These are phyloP conservation scores for Spea hammondii DNA, from an alignment of 2,797 vertebrate genomes.

Conservation along the genomic window DNA sequence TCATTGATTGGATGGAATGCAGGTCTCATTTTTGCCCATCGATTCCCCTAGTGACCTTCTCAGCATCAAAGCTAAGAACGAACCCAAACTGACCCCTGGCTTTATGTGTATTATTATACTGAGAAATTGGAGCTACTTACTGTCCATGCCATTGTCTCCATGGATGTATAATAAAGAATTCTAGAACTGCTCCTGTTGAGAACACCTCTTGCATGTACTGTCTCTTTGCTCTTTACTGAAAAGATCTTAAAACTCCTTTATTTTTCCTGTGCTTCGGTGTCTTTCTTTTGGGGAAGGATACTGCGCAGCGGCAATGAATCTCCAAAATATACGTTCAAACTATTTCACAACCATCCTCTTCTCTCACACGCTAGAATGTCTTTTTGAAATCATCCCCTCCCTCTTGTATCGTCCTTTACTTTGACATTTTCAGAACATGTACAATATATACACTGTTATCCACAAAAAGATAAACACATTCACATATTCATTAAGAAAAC, in stretches of 20 bases:
- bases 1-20: slow-evolving; percentile 87
- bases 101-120: slow-evolving; percentile 83
- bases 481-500: too few species aligned
- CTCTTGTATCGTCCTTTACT: too few species aligned
- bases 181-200: slow-evolving; percentile 71
- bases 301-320: slow-evolving; percentile 19
- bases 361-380: too few species aligned
- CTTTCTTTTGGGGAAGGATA: neutral
- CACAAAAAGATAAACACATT: too few species aligned
- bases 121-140: slow-evolving; percentile 75
- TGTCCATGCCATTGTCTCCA: slow-evolving; percentile 71
- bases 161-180: slow-evolving; percentile 74
- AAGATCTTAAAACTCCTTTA: slow-evolving; percentile 63
- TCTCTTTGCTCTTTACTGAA: slow-evolving; percentile 55
- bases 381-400: too few species aligned
- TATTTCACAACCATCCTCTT: neutral
- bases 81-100: slow-evolving; percentile 88
- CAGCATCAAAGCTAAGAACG: slow-evolving; percentile 87
- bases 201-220: slow-evolving; percentile 65
- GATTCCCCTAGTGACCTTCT: slow-evolving; percentile 90
- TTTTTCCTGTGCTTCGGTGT: slow-evolving; percentile 54
- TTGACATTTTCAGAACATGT: too few species aligned
- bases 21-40: slow-evolving; percentile 80
- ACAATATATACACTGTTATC: too few species aligned
- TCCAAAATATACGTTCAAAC: neutral